phyloP scores from a whole-genome alignment of 2,113 vertebrate genomes.

The Tychaedon coryphoeus region DNA sequence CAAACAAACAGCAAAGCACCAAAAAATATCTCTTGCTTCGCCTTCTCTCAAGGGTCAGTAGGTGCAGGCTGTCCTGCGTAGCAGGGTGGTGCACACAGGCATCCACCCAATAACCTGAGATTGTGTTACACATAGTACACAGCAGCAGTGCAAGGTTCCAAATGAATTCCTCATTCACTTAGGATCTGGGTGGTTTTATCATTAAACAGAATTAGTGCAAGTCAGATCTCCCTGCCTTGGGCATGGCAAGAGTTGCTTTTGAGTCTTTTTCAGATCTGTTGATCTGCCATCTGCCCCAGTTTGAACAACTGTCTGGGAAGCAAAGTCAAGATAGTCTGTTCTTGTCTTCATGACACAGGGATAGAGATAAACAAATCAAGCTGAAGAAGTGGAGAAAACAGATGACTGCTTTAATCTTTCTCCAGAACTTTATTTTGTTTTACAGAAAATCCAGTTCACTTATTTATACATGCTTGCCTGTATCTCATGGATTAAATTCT shows the following conservation, averaged over 20 bases:
- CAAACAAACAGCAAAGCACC: neutral
- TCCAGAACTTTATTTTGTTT: neutral
- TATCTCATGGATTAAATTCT: neutral
- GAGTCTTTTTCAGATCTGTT: neutral
- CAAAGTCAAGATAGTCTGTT: neutral
- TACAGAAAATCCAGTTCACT: neutral
- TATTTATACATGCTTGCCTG: neutral
- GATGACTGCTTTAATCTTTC: neutral
- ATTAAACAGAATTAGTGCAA: neutral
- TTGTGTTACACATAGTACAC: rapidly evolving
- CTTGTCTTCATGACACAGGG: neutral
- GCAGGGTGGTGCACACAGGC: neutral
- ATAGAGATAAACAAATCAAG: neutral
- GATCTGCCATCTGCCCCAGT: neutral
- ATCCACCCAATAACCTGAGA: neutral
- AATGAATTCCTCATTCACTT: neutral
- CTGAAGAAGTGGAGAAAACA: neutral
- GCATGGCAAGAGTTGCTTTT: neutral
- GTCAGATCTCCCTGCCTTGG: neutral
- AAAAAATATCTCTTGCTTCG: neutral
- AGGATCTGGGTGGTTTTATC: neutral
- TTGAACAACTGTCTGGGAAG: neutral
- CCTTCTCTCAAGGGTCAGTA: neutral
- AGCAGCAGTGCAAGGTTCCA: neutral
- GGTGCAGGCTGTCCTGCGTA: neutral